These are phyloP conservation scores for Tetheella fluctuosa DNA, from an alignment of 2,888 invertebrate species.

Conservation along the genomic window DNA sequence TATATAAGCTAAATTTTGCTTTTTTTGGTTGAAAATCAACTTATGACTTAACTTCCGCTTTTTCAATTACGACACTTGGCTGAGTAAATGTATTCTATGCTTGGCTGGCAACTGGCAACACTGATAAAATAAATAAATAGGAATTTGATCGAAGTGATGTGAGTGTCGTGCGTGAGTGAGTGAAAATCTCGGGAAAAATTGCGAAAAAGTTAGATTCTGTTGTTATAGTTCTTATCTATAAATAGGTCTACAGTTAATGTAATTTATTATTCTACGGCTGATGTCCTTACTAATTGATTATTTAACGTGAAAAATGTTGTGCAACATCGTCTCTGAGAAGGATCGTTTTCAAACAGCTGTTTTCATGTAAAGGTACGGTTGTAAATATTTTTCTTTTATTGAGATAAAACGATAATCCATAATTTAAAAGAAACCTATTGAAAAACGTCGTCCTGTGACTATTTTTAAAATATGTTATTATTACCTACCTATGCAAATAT, in stretches of 20 bases:
- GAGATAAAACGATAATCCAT: not conserved
- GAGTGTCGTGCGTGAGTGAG: too few relatives aligned
- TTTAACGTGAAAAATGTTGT: conserved; percentile 60
- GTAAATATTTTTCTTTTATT: conserved; percentile 11
- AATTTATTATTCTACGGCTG: not conserved
- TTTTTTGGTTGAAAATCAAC: too few relatives aligned
- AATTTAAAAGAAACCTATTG: not conserved
- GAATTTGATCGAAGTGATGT: too few relatives aligned
- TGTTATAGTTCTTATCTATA: not conserved
- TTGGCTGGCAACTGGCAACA: too few relatives aligned
- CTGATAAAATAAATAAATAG: too few relatives aligned
- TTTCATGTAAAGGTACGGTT: conserved; percentile 69
- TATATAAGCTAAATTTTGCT: too few relatives aligned
- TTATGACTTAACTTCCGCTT: too few relatives aligned
- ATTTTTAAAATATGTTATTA: too few relatives aligned
- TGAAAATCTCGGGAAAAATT: not conserved
- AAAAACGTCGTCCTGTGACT: not conserved
- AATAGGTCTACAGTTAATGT: not conserved
- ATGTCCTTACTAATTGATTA: conserved; percentile 14
- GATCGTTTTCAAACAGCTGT: conserved; percentile 61
- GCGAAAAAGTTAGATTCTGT: not conserved
- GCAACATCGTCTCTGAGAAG: conserved; percentile 35
- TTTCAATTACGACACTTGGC: too few relatives aligned
- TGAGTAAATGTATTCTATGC: too few relatives aligned
- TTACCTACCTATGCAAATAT: not conserved